Percentiles rank a stretch among this genome's conserved stretches.
These are phyloP conservation scores for Holacanthella duospinosa DNA, from an alignment of 2,888 invertebrate species.

Conservation along the genomic window DNA sequence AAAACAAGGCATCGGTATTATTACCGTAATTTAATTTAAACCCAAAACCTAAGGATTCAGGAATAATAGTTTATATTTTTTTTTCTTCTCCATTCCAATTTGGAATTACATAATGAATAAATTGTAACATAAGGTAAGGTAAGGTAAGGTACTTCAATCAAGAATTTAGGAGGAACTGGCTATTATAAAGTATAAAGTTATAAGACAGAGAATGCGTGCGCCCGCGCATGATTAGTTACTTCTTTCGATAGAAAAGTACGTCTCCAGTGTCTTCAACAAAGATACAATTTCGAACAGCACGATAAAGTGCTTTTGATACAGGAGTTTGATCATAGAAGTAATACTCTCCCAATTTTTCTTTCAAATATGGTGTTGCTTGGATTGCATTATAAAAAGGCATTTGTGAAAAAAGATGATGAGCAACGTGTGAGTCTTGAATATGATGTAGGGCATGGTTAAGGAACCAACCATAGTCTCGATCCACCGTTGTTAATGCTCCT, in stretches of 20 bases:
- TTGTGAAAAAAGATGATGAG: conserved; percentile 16
- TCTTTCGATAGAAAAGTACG: conserved; percentile 13
- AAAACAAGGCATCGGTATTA: too few species aligned
- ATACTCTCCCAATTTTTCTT: conserved; percentile 13
- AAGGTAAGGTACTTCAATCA: too few species aligned
- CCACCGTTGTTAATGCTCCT: conserved; percentile 15
- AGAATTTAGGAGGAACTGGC: too few species aligned
- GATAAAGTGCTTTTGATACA: conserved; percentile 10
- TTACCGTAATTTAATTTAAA: too few species aligned
- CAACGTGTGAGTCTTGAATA: conserved; percentile 17
- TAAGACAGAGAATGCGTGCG: too few species aligned
- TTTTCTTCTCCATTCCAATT: too few species aligned
- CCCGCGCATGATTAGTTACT: neutral
- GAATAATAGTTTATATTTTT: too few species aligned
- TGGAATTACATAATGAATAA: too few species aligned
- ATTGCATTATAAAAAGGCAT: conserved; percentile 16
- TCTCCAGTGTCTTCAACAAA: conserved; percentile 15
- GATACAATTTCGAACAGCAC: conserved; percentile 11
- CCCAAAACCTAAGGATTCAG: too few species aligned
- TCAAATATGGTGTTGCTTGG: conserved; percentile 14
- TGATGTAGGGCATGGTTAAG: conserved; percentile 18
- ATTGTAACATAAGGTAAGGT: too few species aligned
- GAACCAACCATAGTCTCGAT: conserved; percentile 16
- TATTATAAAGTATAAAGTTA: too few species aligned
- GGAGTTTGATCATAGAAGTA: conserved; percentile 15